phyloP scores from a whole-genome alignment of 2,888 invertebrate species.

The Diploptera punctata region DNA sequence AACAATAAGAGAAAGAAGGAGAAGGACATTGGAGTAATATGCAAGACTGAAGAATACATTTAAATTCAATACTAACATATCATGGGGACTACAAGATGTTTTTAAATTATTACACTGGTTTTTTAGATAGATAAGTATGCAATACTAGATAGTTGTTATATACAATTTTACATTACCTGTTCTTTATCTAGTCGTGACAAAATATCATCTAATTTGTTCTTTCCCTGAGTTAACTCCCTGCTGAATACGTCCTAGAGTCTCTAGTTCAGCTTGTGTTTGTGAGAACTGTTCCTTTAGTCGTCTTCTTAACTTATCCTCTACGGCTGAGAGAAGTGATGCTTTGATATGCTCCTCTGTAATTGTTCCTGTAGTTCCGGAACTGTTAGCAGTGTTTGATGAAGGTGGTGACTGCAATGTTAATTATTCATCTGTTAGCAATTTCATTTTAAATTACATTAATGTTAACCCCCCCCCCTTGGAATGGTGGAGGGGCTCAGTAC shows the following conservation, averaged over 20 bases:
- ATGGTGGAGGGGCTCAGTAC: too few species aligned
- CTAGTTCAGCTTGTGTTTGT: constrained; percentile 90
- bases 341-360: constrained; percentile 95
- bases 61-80: too few species aligned
- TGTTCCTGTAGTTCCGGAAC: constrained; percentile 67
- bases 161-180: constrained; percentile 60
- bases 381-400: neutral
- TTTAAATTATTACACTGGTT: too few species aligned
- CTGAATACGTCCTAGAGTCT: constrained; percentile 85
- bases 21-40: too few species aligned
- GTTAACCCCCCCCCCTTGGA: too few species aligned
- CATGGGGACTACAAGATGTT: too few species aligned
- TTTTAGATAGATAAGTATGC: too few species aligned
- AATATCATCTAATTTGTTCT: constrained; percentile 80
- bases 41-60: too few species aligned
- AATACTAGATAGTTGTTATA: too few species aligned
- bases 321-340: constrained; percentile 91
- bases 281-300: constrained; percentile 89
- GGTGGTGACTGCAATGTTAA: constrained; percentile 34
- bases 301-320: constrained; percentile 91
- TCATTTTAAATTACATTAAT: too few species aligned
- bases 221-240: constrained; percentile 86
- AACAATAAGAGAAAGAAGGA: too few species aligned
- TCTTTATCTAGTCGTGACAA: constrained; percentile 78
- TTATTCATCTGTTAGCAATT: too few species aligned